A percentile compares a stretch with the other conserved stretches of the same genome.
Evolutionary conservation across 2,888 invertebrate species (phyloP).

Genomic region (Hyles lineata): DNA sequence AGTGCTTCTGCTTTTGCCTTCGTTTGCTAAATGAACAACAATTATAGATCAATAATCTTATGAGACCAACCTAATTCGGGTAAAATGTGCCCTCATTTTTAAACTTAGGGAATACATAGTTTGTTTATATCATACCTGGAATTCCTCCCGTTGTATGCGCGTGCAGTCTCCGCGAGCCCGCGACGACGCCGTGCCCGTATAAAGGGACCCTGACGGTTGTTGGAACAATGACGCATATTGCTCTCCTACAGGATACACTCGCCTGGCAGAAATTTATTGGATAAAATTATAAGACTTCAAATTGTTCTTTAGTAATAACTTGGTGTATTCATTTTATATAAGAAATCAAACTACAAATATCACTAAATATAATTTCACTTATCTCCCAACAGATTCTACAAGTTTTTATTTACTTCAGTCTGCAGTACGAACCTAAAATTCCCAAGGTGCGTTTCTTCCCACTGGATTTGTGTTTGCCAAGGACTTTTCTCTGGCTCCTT

Average conservation of each 20-base stretch:
- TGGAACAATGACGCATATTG: constrained; percentile 90
- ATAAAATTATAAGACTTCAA: no score
- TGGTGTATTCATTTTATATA: no score
- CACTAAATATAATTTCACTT: no score
- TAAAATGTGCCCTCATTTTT: no score
- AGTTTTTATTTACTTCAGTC: no score
- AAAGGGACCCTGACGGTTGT: constrained; percentile 90
- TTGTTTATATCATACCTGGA: constrained; percentile 71
- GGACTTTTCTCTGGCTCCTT: constrained; percentile 79
- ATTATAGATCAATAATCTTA: background rate
- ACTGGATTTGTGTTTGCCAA: constrained; percentile 86
- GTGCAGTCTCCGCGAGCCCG: constrained; percentile 91
- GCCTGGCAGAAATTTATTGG: constrained; percentile 51
- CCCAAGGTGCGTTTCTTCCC: constrained; percentile 89
- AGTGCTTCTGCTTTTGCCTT: constrained; percentile 86
- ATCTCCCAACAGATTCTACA: no score
- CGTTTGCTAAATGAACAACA: constrained; percentile 59
- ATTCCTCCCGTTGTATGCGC: constrained; percentile 88
- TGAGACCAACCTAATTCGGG: no score
- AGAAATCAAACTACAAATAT: no score
- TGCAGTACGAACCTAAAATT: background rate
- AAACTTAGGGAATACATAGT: no score
- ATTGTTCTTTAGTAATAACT: no score
- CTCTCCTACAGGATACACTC: constrained; percentile 89
- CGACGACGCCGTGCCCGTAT: constrained; percentile 90